Evolutionary conservation across 2,888 invertebrate genomes (phyloP), one percentile per base, ranked within the genome.

Genomic region (Tortricodes alternella): DNA sequence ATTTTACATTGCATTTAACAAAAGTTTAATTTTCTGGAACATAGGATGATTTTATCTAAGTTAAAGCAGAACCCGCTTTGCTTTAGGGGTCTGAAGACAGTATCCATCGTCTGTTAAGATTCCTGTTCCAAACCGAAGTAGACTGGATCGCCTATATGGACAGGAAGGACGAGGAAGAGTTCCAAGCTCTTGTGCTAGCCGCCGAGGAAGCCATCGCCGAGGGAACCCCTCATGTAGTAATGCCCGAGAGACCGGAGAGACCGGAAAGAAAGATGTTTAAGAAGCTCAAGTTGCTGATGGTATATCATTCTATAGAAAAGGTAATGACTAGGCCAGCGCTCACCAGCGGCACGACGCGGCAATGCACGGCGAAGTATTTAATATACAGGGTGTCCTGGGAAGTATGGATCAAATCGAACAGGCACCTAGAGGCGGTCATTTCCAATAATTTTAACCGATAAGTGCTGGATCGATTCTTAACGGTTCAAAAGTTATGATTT

Each of bases 41-140:
- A n/a, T n/a, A n/a, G n/a, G n/a, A n/a, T n/a, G n/a, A n/a, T n/a
- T n/a, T n/a, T n/a, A n/a, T n/a, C 15, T 6, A 34, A 34, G 4
- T 34, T 34, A 15, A 1, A 13, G 7, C n/a, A 18, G n/a, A 24
- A 8, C 11, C 8, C 34, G 18, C 9, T 35, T 29, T 8, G 18
- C 27, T 55, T 11, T 57, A 91, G 92, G 91, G 91, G 6, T 91
- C 91, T 18, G 92, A 92, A 74, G 90, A 91, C 61, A 86, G 88
- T 32, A 65, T 91, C 9, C 76, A 86, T 53, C 79, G 86, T 51
- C 87, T 90, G 61, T 55, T 92, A 35, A 73, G 85, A 51, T 84
- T 87, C 61, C 62, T 91, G 16, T 79, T 85, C 23, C 62, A 71
- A 58, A 65, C 67, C 2, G 90, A 89, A 67, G 50, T 62, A 8